phyloP scores from a whole-genome alignment of 2,113 vertebrate species.

The Callipepla californica region DNA sequence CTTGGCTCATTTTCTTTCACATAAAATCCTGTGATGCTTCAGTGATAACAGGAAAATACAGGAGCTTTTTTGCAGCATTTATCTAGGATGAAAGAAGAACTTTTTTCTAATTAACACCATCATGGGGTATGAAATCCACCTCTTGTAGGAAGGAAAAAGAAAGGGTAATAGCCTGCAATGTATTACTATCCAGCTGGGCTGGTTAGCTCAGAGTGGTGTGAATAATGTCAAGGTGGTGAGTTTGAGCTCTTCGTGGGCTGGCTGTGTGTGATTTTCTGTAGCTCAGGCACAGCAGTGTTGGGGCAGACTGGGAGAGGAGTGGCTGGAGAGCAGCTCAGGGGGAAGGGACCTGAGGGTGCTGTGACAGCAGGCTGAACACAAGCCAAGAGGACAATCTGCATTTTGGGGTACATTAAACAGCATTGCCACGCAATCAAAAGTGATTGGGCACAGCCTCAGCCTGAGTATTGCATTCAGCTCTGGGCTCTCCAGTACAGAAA shows the following conservation, averaged over 20 bases:
- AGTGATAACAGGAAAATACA: neutral
- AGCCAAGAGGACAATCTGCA: neutral
- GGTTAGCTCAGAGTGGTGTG: neutral
- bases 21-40: neutral
- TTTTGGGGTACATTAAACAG: neutral
- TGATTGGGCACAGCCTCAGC: neutral
- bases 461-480: neutral
- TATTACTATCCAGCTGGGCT: neutral
- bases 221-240: neutral
- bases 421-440: neutral
- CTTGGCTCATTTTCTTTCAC: neutral
- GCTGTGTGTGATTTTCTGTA: neutral
- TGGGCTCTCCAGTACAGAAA: neutral
- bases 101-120: neutral
- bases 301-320: neutral
- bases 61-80: constrained; percentile 23
- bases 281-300: neutral
- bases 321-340: neutral
- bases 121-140: neutral
- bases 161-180: neutral
- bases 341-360: neutral
- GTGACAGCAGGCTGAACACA: neutral
- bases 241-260: neutral
- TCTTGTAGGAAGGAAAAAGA: constrained; percentile 6
- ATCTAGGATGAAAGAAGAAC: neutral